Evolutionary conservation across 1,140 invertebrate species (phyloP).

Genomic region (Wiebesia pumilae): DNA sequence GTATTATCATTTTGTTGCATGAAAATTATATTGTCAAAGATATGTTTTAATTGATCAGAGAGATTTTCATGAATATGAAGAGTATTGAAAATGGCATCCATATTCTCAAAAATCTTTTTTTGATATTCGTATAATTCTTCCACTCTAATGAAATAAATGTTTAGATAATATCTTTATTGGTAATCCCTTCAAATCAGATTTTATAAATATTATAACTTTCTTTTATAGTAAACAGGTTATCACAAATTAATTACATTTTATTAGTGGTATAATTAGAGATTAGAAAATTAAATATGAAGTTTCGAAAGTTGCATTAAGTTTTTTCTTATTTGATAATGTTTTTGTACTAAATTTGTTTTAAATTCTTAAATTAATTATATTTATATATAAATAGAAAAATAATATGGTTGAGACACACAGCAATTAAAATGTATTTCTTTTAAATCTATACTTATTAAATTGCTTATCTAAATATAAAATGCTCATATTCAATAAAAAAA

Average conservation of each 20-base stretch:
- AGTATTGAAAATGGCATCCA: conserved; percentile 36
- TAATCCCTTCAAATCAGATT: background rate
- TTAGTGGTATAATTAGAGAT: no score
- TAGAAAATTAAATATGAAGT: no score
- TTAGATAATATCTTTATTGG: background rate
- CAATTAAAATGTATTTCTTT: no score
- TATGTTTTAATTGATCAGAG: conserved; percentile 14
- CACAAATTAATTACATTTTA: no score
- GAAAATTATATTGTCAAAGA: conserved; percentile 5
- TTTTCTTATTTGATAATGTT: background rate
- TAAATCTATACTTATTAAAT: background rate
- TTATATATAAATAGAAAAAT: background rate
- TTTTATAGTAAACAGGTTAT: no score
- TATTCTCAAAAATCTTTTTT: conserved; percentile 43
- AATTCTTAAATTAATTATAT: background rate
- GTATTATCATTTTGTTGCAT: conserved; percentile 29
- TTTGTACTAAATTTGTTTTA: background rate
- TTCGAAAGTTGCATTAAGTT: background rate
- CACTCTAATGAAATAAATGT: conserved; percentile 22
- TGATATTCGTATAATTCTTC: conserved; percentile 46
- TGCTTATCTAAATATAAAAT: background rate
- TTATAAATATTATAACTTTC: background rate
- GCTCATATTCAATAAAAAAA: background rate
- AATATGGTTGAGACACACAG: background rate
- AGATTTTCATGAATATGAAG: conserved; percentile 5